Evolutionary conservation across 2,797 vertebrate genomes (phyloP).

Genomic region (Simalia tracyae): DNA sequence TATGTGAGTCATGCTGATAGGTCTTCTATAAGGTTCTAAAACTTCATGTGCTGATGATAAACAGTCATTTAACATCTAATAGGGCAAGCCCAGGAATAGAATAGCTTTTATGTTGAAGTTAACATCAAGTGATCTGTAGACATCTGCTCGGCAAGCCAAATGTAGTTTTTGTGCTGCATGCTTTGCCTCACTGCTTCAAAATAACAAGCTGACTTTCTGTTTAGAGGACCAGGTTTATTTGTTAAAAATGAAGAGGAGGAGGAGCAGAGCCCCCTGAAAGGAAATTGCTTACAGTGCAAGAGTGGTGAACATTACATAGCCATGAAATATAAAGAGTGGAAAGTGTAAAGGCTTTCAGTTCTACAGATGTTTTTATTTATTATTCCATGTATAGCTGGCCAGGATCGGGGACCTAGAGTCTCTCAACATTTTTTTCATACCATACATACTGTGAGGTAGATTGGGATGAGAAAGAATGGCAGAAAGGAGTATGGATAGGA

Average conservation of each 20-base stretch:
- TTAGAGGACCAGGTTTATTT: conserved; percentile 58
- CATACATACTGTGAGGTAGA: not conserved
- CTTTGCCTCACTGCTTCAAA: conserved; percentile 72
- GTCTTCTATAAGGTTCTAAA: conserved; percentile 57
- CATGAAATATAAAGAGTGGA: conserved; percentile 68
- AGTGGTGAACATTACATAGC: conserved; percentile 66
- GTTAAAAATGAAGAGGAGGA: conserved; percentile 46
- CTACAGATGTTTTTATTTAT: conserved; percentile 27
- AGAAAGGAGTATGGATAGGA: conserved; percentile 9
- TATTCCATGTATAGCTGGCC: not conserved
- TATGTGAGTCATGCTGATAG: conserved; percentile 66
- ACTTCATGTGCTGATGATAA: conserved; percentile 68
- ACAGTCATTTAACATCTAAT: conserved; percentile 75
- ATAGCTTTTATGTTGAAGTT: conserved; percentile 74
- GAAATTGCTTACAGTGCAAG: conserved; percentile 64
- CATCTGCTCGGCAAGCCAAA: conserved; percentile 73
- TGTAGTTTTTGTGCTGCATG: conserved; percentile 56
- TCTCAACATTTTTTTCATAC: not conserved
- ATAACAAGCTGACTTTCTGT: conserved; percentile 68
- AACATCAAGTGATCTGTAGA: conserved; percentile 70
- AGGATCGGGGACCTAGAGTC: not conserved
- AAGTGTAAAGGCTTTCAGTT: conserved; percentile 46
- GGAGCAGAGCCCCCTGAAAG: conserved; percentile 47
- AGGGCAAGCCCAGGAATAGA: conserved; percentile 70
- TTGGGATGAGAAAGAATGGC: not conserved